Evolutionary conservation across 2,888 invertebrate genomes (phyloP), one percentile per base, ranked within the genome.

Genomic region (Troides aeacus): DNA sequence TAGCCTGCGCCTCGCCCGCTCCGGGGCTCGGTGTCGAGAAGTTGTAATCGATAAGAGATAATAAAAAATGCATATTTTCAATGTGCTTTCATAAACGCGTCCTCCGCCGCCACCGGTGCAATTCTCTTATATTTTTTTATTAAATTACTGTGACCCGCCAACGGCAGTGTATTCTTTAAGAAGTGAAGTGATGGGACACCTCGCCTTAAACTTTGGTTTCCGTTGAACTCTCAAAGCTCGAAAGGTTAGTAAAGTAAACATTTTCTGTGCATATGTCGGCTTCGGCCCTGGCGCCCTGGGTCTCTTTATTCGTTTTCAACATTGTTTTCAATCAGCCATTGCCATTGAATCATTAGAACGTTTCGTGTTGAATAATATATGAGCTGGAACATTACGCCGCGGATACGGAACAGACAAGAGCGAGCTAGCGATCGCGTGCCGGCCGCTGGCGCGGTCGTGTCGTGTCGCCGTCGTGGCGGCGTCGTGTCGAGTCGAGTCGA

Each of bases 21-120:
- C 73, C 39, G 39, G 39, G 39, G 77, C 75, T 74, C 74, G 76
- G 76, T 71, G 73, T 67, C 75, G 75, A 72, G 72, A 74, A 76
- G 79, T 75, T 84, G 80, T 82, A 89, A 91, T 90, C 92, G 87
- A 92, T 91, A 84, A 84, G 3, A 81, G 85, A 84, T 90, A 85
- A 91, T 91, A 90, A 92, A 91, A 92, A 90, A 92, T 91, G 91
- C 90, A 91, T 90, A 90, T 87, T 90, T 90, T 83, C 81, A 81
- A 85, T 85, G 86, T 88, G 85, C 86, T 86, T 85, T 87, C 82
- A 81, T 89, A 88, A 85, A 84, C 81, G 84, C 80, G 83, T 79
- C 83, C 83, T 84, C 87, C 83, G 81, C 82, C 84, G 85, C 81
- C 71, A 74, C 80, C 79, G 80, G 84, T 79, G 82, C 80, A 73